phyloP scores from a whole-genome alignment of 2,113 vertebrate species.

The Lonchura striata region DNA sequence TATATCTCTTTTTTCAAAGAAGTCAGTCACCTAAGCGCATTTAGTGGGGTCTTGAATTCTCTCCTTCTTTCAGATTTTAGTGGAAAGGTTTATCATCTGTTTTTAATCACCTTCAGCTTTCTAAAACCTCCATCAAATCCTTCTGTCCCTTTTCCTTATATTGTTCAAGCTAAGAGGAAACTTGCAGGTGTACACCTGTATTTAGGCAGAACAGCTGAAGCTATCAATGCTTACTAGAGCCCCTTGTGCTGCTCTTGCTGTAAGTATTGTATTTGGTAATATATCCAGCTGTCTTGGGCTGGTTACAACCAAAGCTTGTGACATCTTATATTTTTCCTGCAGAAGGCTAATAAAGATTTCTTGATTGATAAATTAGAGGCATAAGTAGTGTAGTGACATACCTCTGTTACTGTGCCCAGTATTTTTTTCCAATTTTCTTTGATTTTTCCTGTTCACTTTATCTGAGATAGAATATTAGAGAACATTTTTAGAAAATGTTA shows the following conservation, averaged over 20 bases:
- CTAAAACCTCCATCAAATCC: background rate
- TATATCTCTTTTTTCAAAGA: background rate
- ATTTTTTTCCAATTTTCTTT: constrained; percentile 1
- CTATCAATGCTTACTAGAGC: background rate
- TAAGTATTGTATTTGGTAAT: background rate
- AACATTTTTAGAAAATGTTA: background rate
- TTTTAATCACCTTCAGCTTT: background rate
- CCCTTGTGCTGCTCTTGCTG: background rate
- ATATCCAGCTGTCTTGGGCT: background rate
- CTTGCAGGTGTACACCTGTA: background rate
- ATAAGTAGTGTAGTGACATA: background rate
- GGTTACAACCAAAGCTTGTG: background rate
- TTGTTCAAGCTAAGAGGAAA: background rate
- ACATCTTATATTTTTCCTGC: background rate
- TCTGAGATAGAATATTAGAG: background rate
- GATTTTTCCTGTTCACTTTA: constrained; percentile 14
- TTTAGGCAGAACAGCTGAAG: background rate
- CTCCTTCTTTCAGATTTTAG: background rate
- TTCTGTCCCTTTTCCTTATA: background rate
- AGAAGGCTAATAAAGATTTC: background rate
- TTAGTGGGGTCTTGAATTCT: background rate
- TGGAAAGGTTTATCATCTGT: background rate
- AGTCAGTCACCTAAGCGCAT: background rate
- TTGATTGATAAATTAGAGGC: background rate
- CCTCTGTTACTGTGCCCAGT: background rate